These are phyloP conservation scores for Dryobota labecula DNA, from an alignment of 2,888 invertebrate species.

Conservation along the genomic window DNA sequence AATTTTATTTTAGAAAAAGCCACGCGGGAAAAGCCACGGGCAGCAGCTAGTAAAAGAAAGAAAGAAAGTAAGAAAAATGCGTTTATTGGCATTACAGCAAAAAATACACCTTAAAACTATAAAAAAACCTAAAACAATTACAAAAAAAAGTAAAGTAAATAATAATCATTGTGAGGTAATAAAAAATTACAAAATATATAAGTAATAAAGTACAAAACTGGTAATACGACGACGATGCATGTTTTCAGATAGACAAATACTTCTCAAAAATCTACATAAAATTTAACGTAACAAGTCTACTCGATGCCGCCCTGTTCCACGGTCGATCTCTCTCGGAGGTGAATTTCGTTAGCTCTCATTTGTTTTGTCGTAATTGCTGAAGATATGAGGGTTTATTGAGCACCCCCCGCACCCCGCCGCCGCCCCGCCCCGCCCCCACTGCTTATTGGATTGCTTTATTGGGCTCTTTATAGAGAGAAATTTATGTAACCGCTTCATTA, in stretches of 20 bases:
- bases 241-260: background rate
- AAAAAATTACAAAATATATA: background rate
- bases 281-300: slow-evolving; percentile 42
- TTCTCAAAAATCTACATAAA: background rate
- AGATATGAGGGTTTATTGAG: slow-evolving; percentile 85
- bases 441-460: slow-evolving; percentile 86
- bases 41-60: too few relatives aligned
- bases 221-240: background rate
- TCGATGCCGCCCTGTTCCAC: slow-evolving; percentile 68
- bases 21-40: too few relatives aligned
- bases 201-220: background rate
- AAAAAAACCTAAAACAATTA: too few relatives aligned
- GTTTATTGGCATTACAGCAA: too few relatives aligned
- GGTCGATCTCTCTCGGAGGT: slow-evolving; percentile 82
- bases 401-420: slow-evolving; percentile 62
- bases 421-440: slow-evolving; percentile 68
- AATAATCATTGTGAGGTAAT: background rate
- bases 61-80: too few relatives aligned
- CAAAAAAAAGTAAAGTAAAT: too few relatives aligned
- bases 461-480: slow-evolving; percentile 77
- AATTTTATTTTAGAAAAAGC: too few relatives aligned
- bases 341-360: slow-evolving; percentile 89
- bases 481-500: slow-evolving; percentile 82
- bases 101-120: too few relatives aligned
- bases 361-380: slow-evolving; percentile 88